Evolutionary conservation across 2,113 vertebrate genomes (phyloP).

Genomic region (Gasterosteus aculeatus): DNA sequence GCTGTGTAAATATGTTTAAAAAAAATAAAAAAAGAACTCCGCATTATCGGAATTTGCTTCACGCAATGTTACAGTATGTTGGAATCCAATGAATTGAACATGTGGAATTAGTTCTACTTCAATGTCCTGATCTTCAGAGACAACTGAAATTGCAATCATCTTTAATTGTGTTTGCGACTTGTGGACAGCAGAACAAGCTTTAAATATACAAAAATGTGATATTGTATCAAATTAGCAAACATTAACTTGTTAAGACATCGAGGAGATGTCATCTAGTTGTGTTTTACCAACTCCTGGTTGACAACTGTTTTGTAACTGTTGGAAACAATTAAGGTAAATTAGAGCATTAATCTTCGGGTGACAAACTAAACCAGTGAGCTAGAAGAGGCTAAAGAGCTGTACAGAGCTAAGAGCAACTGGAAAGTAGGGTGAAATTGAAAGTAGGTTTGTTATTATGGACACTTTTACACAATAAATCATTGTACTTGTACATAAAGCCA

Average conservation of each 20-base stretch:
- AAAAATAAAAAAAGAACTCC: neutral
- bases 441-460: too few relatives aligned
- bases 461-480: too few relatives aligned
- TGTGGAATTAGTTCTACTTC: neutral
- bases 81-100: neutral
- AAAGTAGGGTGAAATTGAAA: too few relatives aligned
- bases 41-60: neutral
- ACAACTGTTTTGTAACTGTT: neutral
- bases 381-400: too few relatives aligned
- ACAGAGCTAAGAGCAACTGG: too few relatives aligned
- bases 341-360: too few relatives aligned
- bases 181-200: neutral
- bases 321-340: neutral
- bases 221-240: neutral
- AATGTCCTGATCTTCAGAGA: neutral
- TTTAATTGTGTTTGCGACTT: neutral
- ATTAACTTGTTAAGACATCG: neutral
- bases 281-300: neutral
- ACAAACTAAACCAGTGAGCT: too few relatives aligned
- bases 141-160: neutral
- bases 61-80: too few relatives aligned
- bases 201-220: neutral
- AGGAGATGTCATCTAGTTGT: neutral
- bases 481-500: too few relatives aligned
- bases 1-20: neutral